Base-by-base conservation (phyloP, 2,888 invertebrate species). In the Papilio protenor region DNA sequence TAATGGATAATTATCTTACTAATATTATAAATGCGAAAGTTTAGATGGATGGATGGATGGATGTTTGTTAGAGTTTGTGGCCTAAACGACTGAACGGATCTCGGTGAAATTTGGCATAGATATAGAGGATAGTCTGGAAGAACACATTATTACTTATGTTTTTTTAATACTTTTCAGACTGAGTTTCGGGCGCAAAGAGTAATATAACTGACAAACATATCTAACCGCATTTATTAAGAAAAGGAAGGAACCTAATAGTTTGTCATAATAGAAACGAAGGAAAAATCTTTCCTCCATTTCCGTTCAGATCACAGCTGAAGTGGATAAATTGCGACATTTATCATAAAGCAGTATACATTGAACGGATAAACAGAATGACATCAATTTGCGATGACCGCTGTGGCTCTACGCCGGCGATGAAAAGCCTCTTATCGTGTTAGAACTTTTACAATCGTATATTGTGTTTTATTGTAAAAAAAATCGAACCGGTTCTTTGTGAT, bases 291-390 rank as follows among this genome's bases (percentile, higher is more conserved):
- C 49, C 74, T 69, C 66, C 27, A 71, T 71, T 75, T 75, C 71
- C 33, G 77, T 75, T 75, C 71, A 71, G 74, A 71, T 75, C 64
- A 75, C 77, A 71, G 33, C 21, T 55, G 75, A 78, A 78, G 77
- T 75, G 71, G 33, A 78, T 71, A 78, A 78, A 78, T 71, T 75
- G 77, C 61, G 40, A 55, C 71, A 75, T 78, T 75, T 78, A 64
- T 78, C 78, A 78, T 72, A 73, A 40, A 72, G n/a, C 73, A 70
- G 71, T 74, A 74, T 55, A 79, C 77, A 76, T 52, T 76, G 76
- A 76, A 73, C 69, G 79, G 61, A 76, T 79, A 79, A 79, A 76
- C 76, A 76, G 69, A 18, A 61, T 70, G 76, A 71, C 76, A 76
- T 76, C 76, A 76, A 73, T 79, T 76, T 70, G 79, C 64, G 73